Conservation (phyloP, 1,140 invertebrate genomes). For the Pseudomyrmex pallidus region DNA sequence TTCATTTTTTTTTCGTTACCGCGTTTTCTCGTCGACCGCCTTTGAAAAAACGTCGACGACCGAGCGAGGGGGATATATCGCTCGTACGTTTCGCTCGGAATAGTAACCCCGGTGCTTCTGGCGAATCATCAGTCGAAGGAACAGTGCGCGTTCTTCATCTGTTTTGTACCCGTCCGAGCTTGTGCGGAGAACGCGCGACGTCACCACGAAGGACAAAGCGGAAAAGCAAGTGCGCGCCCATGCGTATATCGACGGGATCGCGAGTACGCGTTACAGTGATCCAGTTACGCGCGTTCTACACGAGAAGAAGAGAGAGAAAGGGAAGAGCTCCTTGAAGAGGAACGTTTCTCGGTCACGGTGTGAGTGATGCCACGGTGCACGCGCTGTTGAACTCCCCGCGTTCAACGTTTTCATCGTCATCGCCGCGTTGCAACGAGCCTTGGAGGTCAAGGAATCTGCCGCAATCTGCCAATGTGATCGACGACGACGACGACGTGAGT, state of each 20-base stretch:
- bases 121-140: neutral
- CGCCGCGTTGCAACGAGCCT: neutral
- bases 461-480: neutral
- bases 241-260: slow-evolving; percentile 52
- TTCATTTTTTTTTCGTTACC: neutral
- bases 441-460: slow-evolving; percentile 23
- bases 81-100: too few species aligned
- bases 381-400: slow-evolving; percentile 7
- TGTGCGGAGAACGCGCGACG: neutral
- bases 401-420: slow-evolving; percentile 33
- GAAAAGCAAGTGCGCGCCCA: slow-evolving; percentile 52
- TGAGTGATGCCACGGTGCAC: slow-evolving; percentile 49
- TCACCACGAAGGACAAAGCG: slow-evolving; percentile 24
- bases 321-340: slow-evolving; percentile 12
- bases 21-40: neutral
- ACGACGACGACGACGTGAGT: neutral
- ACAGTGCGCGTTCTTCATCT: slow-evolving; percentile 32
- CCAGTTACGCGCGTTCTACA: slow-evolving; percentile 58
- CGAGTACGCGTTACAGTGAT: slow-evolving; percentile 64
- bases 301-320: slow-evolving; percentile 25
- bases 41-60: neutral
- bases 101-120: too few species aligned
- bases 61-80: too few species aligned
- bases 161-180: slow-evolving; percentile 8
- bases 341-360: slow-evolving; percentile 17